A percentile compares a stretch with the other conserved stretches of the same genome.
Conservation (phyloP, 2,888 invertebrate species). For the Pseudeuparius sepicola region DNA sequence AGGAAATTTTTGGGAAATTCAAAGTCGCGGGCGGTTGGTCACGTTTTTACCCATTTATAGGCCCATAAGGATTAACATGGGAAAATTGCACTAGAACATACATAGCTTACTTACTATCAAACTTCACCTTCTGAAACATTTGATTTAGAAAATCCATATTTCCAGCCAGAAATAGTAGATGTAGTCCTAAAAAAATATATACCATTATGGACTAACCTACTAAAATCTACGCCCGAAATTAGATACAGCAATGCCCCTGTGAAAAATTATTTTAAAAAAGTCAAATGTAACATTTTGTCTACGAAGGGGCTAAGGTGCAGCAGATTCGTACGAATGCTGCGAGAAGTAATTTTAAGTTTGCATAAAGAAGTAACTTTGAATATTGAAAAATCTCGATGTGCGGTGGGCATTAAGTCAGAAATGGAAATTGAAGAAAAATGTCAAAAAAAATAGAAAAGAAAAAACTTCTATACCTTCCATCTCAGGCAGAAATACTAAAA, state of each 20-base stretch:
- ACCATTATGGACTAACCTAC: slow-evolving; percentile 6
- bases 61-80: too few relatives aligned
- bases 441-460: slow-evolving; percentile 2
- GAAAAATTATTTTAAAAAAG: slow-evolving; percentile 6
- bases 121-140: too few relatives aligned
- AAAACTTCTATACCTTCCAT: too few relatives aligned
- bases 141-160: slow-evolving; percentile 9
- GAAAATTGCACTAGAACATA: too few relatives aligned
- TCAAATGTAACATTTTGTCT: slow-evolving; percentile 1
- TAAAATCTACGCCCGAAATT: background rate
- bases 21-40: too few relatives aligned
- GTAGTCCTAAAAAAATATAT: too few relatives aligned
- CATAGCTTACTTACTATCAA: too few relatives aligned
- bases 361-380: slow-evolving; percentile 5
- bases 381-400: slow-evolving; percentile 7
- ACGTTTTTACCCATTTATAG: too few relatives aligned
- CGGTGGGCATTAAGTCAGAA: background rate
- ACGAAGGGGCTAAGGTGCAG: slow-evolving; percentile 4
- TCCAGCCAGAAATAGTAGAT: background rate
- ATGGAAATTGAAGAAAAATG: slow-evolving; percentile 4
- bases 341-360: slow-evolving; percentile 4
- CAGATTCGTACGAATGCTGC: slow-evolving; percentile 1
- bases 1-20: too few relatives aligned
- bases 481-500: too few relatives aligned
- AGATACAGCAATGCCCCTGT: slow-evolving; percentile 8